A percentile compares a stretch with the other conserved stretches of the same genome.
Evolutionary conservation across 2,113 vertebrate species (phyloP).

Genomic region (Isichthys henryi): DNA sequence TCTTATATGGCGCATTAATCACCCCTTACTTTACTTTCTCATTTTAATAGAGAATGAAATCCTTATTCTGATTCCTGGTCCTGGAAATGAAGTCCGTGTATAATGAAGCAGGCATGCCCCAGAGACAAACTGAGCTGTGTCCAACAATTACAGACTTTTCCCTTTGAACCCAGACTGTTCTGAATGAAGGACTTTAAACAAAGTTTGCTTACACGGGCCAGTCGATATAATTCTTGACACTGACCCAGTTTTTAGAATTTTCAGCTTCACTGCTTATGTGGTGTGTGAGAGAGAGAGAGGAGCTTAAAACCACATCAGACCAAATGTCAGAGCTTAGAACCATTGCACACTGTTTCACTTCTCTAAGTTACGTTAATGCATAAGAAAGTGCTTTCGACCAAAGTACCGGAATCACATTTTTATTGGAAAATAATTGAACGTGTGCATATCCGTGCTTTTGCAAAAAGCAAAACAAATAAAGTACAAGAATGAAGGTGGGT

Average conservation of each 20-base stretch:
- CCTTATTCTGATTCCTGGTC: neutral
- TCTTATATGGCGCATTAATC: neutral
- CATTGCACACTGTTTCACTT: neutral
- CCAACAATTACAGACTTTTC: neutral
- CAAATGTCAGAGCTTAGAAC: neutral
- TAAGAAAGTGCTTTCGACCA: neutral
- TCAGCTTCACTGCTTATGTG: neutral
- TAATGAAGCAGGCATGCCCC: neutral
- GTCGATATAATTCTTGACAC: neutral
- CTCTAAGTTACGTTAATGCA: neutral
- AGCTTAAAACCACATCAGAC: neutral
- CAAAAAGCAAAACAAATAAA: neutral
- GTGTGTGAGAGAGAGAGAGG: neutral
- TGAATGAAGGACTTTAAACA: neutral
- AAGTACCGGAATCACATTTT: neutral
- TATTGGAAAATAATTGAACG: neutral
- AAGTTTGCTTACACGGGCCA: neutral
- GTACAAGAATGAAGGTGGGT: neutral
- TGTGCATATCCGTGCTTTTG: neutral
- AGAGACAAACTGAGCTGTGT: neutral
- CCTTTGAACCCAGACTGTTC: neutral
- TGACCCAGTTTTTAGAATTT: neutral
- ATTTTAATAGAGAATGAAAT: neutral
- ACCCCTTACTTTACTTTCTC: neutral
- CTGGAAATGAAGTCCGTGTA: neutral